phyloP scores from a whole-genome alignment of 2,888 invertebrate genomes.

The Hoplodrina ambigua region DNA sequence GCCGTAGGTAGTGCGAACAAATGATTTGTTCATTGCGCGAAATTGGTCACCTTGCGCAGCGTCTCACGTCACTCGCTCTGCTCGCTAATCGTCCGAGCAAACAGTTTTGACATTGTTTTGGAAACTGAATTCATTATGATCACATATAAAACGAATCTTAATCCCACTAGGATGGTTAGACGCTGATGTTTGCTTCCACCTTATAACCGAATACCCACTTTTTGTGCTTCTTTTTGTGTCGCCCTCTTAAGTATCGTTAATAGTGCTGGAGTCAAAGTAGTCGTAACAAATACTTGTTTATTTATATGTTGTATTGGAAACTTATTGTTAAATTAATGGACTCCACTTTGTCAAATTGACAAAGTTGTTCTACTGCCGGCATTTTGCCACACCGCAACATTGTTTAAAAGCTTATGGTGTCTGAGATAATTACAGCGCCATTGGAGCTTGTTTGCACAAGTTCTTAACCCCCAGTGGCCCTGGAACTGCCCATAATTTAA shows the following conservation, averaged over 20 bases:
- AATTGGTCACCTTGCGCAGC: conserved; percentile 80
- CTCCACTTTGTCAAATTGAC: conserved; percentile 39
- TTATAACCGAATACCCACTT: conserved; percentile 57
- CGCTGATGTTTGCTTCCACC: conserved; percentile 45
- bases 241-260: conserved; percentile 51
- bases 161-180: conserved; percentile 48
- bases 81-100: conserved; percentile 80
- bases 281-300: conserved; percentile 47
- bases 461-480: conserved; percentile 26
- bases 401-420: conserved; percentile 36
- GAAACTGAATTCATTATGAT: conserved; percentile 51
- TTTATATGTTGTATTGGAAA: conserved; percentile 33
- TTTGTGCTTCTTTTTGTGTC: conserved; percentile 56
- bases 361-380: conserved; percentile 11
- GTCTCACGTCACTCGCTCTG: conserved; percentile 78
- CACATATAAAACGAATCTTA: conserved; percentile 48
- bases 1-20: conserved; percentile 69
- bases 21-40: conserved; percentile 72
- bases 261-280: conserved; percentile 52
- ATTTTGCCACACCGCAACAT: conserved; percentile 22
- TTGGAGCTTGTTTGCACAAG: conserved; percentile 29
- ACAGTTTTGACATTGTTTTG: conserved; percentile 72
- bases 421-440: conserved; percentile 29
- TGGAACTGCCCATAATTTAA: conserved; percentile 45
- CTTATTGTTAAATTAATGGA: conserved; percentile 40